A percentile compares a stretch with the other conserved stretches of the same genome.
Conservation (phyloP, 1,140 invertebrate species). For the Anoplophora glabripennis region DNA sequence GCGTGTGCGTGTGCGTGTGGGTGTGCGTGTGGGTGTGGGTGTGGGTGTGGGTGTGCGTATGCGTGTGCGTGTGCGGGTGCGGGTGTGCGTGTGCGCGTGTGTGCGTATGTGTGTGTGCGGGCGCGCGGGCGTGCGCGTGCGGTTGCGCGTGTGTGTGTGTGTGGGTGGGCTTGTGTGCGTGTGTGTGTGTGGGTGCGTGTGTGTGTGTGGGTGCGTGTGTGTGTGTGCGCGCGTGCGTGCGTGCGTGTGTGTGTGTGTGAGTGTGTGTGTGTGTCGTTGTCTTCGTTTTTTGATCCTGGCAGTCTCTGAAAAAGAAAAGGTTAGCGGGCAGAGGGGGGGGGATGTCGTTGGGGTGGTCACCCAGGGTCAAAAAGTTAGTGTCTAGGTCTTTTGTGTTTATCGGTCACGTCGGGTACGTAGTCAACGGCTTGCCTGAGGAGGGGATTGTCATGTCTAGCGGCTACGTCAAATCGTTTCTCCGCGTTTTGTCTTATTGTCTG, state of each 20-base stretch:
- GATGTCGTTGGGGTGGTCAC: too few relatives aligned
- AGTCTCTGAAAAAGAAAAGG: too few relatives aligned
- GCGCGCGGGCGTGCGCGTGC: not conserved
- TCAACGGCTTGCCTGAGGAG: too few relatives aligned
- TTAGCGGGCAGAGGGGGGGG: too few relatives aligned
- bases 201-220: not conserved
- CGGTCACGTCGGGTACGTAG: too few relatives aligned
- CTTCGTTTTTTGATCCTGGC: too few relatives aligned
- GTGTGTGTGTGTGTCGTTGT: too few relatives aligned
- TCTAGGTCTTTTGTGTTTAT: too few relatives aligned
- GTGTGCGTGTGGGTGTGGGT: not conserved
- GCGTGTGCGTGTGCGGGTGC: not conserved
- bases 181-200: not conserved
- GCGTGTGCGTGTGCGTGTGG: not conserved
- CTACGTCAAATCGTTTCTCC: too few relatives aligned
- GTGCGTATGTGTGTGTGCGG: not conserved
- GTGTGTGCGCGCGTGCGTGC: not conserved
- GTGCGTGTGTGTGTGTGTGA: not conserved
- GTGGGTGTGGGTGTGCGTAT: not conserved
- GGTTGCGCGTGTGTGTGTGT: not conserved
- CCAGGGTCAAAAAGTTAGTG: too few relatives aligned
- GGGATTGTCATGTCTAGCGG: too few relatives aligned
- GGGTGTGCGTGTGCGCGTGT: not conserved
- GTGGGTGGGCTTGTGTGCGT: not conserved
- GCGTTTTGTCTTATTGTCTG: too few relatives aligned